Base-by-base conservation (phyloP, 64 coral and sea anemone species). In the Montipora capricornis region DNA sequence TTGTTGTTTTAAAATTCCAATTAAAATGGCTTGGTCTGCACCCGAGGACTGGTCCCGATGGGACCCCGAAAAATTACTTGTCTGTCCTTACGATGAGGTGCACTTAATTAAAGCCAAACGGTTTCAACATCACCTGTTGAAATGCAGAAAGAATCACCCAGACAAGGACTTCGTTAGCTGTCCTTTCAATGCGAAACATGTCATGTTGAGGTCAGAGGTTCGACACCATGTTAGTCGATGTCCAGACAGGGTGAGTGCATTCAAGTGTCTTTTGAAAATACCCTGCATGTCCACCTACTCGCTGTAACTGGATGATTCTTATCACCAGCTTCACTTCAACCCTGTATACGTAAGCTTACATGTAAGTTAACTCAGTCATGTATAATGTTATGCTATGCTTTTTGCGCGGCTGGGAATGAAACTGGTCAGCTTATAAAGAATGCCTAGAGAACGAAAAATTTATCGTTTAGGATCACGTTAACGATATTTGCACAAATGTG, bases 121-220 rank as follows among this genome's bases (percentile, higher is more conserved):
- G 44, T 97, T 91, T 75, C 95, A 97, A 48, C 77, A 92, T 51
- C 95, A 97, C 53, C 78, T 97, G 8, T 29, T 97, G 49, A 97
- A 97, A 46, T 97, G 95, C 76, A 52, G 95, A n/a, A 57, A 91
- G 92, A 94, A 92, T 49, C 76, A 97, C 71, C 92, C 92, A n/a
- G 92, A 97, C 11, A 94, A 97, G 19, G 95, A 97, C 61, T 97
- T 97, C 47, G 92, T 97, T 0, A 91, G 77, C 5, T 97, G 95
- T 46, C 95, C 95, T 59, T 97, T 97, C 7, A 97, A 97, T 87
- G 95, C 95, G 5, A 97, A 94, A 45, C 95, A 97, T 58, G 68
- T 94, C 44, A 82, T 97, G 83, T 45, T 92, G 44, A 91, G 92
- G 50, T 53, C 92, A 26, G 92, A 97, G 13, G n/a, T 97, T 53